Evolutionary conservation across 2,113 vertebrate species (phyloP), one percentile per base, ranked within the genome.

Genomic region (Tylochromis polylepis): DNA sequence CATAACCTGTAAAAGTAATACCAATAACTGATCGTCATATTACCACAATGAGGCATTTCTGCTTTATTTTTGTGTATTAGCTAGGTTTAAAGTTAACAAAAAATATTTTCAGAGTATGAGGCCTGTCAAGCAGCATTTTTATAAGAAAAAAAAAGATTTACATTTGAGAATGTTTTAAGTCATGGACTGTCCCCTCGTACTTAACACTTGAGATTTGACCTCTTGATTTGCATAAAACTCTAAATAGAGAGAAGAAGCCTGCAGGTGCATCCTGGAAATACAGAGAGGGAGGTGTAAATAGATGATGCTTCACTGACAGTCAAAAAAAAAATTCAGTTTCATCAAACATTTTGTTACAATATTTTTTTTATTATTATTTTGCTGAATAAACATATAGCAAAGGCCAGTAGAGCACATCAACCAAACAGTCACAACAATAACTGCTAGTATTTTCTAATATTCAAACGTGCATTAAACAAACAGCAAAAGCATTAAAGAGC

Each of bases 231-330:
- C 85, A 92, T 92, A 22, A 8, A 86, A 58, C 34, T 84, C 22
- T 58, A 41, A 80, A 80, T 88, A 77, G 60, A n/a, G 5, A 56
- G 59, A 70, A 5, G 56, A 80, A 82, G 49, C 14, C 8, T 46
- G 59, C 89, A 92, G 87, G 78, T 92, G 82, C 87, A 91, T 92
- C 89, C 87, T 89, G 82, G 51, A 38, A 72, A 57, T 15, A 24
- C 65, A 79, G 24, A 60, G 34, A 41, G 51, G 75, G 62, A 24
- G 36, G 20, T 67, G 62, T 41, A 67, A 1, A 12, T 5, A 75
- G 11, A 31, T 75, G 59, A 86, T 43, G 85, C 81, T 62, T 88
- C 83, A 83, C 62, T 89, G 59, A 82, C 12, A 4, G 11, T 82
- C 65, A 36, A 86, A 77, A 57, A 77, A 57, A 83, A 31, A 65